phyloP scores from a whole-genome alignment of 1,140 invertebrate genomes.

The Chrysoperla carnea region DNA sequence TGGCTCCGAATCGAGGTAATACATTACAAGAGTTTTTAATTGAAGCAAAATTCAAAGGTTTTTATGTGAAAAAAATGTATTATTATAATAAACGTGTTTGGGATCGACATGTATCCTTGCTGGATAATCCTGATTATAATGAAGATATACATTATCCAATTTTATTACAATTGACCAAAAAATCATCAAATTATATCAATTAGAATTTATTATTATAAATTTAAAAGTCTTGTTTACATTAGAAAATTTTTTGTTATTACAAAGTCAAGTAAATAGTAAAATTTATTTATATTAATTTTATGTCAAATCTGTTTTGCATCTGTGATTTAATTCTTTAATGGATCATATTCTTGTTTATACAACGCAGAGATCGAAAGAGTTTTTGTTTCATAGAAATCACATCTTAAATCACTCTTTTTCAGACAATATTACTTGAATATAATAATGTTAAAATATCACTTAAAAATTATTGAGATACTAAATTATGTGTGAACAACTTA shows the following conservation, averaged over 20 bases:
- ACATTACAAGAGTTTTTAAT: conserved; percentile 52
- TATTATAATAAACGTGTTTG: conserved; percentile 45
- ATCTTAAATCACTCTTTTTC: too few species aligned
- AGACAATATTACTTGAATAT: too few species aligned
- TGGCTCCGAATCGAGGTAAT: conserved; percentile 55
- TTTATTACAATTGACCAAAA: conserved; percentile 35
- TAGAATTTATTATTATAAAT: neutral
- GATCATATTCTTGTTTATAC: neutral
- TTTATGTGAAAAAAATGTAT: conserved; percentile 31
- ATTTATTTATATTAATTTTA: neutral
- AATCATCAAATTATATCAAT: conserved; percentile 12
- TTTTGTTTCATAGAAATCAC: too few species aligned
- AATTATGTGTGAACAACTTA: too few species aligned
- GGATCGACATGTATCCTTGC: conserved; percentile 40
- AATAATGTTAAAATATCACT: too few species aligned
- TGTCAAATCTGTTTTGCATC: neutral
- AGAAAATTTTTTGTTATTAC: neutral
- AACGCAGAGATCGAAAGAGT: neutral
- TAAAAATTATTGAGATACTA: too few species aligned
- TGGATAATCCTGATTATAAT: conserved; percentile 40
- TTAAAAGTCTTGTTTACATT: neutral
- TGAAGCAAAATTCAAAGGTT: conserved; percentile 35
- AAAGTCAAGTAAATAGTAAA: neutral
- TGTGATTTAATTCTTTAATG: neutral
- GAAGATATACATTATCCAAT: conserved; percentile 49